These are phyloP conservation scores for Ranitomeya imitator DNA, from an alignment of 2,113 vertebrate genomes.

Conservation along the genomic window DNA sequence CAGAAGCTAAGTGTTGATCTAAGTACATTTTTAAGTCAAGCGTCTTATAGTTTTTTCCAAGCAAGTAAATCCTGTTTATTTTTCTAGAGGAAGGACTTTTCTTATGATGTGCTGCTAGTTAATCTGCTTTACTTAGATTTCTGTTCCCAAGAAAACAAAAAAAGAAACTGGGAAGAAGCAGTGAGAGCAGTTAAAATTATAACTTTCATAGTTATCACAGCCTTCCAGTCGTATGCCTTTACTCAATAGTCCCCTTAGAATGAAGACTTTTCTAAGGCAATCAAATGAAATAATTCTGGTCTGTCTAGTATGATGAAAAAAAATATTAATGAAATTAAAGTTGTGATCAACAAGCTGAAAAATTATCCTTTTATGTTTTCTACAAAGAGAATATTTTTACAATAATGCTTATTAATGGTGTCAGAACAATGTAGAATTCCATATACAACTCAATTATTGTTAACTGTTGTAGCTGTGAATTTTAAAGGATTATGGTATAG, in stretches of 20 bases:
- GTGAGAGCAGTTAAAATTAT: slow-evolving; percentile 55
- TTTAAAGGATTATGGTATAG: neutral
- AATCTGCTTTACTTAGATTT: slow-evolving; percentile 60
- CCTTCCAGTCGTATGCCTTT: slow-evolving; percentile 56
- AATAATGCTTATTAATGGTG: slow-evolving; percentile 1
- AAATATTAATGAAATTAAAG: neutral
- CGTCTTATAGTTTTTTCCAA: slow-evolving; percentile 59
- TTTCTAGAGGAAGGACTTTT: slow-evolving; percentile 58
- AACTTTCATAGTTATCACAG: slow-evolving; percentile 48
- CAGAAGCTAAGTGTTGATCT: slow-evolving; percentile 57
- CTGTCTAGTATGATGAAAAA: neutral
- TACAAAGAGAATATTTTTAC: neutral
- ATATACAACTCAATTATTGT: neutral
- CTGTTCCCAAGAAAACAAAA: neutral
- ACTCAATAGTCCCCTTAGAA: slow-evolving; percentile 51
- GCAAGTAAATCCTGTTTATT: slow-evolving; percentile 59
- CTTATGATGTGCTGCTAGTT: slow-evolving; percentile 50
- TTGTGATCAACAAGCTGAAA: neutral
- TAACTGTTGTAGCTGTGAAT: neutral
- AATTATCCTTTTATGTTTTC: neutral
- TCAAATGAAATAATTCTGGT: slow-evolving; percentile 7
- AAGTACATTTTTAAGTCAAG: slow-evolving; percentile 61
- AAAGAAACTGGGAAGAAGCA: slow-evolving; percentile 1
- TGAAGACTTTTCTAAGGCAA: slow-evolving; percentile 38
- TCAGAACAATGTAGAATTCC: neutral